phyloP scores from a whole-genome alignment of 2,797 vertebrate genomes.

The Crocidura indochinensis region DNA sequence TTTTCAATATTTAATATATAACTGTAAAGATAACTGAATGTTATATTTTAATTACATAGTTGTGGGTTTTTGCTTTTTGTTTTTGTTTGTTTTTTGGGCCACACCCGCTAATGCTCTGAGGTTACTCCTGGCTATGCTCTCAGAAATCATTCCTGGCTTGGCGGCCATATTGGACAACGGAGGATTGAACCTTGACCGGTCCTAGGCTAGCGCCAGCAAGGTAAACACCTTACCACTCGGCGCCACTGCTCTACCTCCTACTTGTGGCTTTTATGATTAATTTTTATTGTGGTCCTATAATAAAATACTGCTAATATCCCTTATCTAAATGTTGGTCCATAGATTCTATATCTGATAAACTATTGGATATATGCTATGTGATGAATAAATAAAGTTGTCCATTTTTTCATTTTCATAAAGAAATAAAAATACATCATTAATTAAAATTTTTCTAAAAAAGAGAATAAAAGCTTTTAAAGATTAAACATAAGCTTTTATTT shows the following conservation, averaged over 20 bases:
- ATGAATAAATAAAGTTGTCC: constrained; percentile 41
- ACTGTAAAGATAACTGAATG: background rate
- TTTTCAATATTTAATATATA: constrained; percentile 11
- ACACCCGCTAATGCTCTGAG: too few species aligned
- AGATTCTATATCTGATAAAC: background rate
- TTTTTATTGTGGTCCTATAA: background rate
- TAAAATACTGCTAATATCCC: background rate
- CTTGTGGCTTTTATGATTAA: background rate
- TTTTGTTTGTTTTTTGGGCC: too few species aligned
- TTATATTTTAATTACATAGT: too few species aligned
- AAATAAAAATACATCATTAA: background rate
- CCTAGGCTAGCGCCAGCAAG: too few species aligned
- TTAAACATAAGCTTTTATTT: constrained; percentile 58
- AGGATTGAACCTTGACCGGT: too few species aligned
- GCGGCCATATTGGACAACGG: too few species aligned
- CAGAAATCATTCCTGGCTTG: too few species aligned
- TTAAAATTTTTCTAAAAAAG: background rate
- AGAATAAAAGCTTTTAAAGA: constrained; percentile 43
- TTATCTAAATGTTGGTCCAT: background rate
- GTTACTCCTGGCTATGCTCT: too few species aligned
- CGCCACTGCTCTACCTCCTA: too few species aligned
- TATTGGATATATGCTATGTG: constrained; percentile 33
- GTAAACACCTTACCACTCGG: too few species aligned
- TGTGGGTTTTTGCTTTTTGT: too few species aligned
- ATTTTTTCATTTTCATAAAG: too few species aligned